Percentiles rank a stretch among this genome's conserved stretches.
Evolutionary conservation across 2,888 invertebrate species (phyloP).

Genomic region (Drosophila macrothrix): DNA sequence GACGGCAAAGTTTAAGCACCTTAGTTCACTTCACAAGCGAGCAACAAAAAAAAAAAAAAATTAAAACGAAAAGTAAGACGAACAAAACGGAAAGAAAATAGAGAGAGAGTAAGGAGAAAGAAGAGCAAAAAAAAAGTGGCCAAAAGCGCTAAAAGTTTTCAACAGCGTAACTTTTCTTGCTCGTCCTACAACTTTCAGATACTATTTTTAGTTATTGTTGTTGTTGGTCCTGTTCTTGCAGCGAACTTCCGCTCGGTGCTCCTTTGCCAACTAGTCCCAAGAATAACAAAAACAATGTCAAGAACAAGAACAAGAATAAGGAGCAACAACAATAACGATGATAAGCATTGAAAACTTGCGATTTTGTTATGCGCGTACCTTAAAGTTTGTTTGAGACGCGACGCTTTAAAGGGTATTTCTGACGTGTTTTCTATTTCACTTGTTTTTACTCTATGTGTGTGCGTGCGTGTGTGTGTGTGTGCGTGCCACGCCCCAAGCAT

Average conservation of each 20-base stretch:
- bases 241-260: constrained; percentile 52
- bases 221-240: constrained; percentile 31
- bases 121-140: constrained; percentile 41
- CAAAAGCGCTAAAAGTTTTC: constrained; percentile 65
- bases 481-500: constrained; percentile 37
- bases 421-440: constrained; percentile 72
- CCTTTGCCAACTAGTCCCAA: constrained; percentile 40
- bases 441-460: constrained; percentile 39
- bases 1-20: constrained; percentile 62
- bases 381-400: constrained; percentile 35
- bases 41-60: constrained; percentile 3
- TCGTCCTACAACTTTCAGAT: constrained; percentile 49
- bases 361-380: constrained; percentile 52
- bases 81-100: constrained; percentile 4
- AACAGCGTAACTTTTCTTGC: constrained; percentile 50
- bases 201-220: constrained; percentile 42
- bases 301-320: constrained; percentile 39
- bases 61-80: neutral
- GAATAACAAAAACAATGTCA: constrained; percentile 55
- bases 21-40: constrained; percentile 54
- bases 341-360: constrained; percentile 40
- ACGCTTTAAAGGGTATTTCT: constrained; percentile 42
- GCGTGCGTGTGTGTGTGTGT: constrained; percentile 18
- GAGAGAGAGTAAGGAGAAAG: constrained; percentile 27
- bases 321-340: constrained; percentile 29